A percentile compares a stretch with the other conserved stretches of the same genome.
These are phyloP conservation scores for Ptychoptera albimana DNA, from an alignment of 2,888 invertebrate genomes.

Conservation along the genomic window DNA sequence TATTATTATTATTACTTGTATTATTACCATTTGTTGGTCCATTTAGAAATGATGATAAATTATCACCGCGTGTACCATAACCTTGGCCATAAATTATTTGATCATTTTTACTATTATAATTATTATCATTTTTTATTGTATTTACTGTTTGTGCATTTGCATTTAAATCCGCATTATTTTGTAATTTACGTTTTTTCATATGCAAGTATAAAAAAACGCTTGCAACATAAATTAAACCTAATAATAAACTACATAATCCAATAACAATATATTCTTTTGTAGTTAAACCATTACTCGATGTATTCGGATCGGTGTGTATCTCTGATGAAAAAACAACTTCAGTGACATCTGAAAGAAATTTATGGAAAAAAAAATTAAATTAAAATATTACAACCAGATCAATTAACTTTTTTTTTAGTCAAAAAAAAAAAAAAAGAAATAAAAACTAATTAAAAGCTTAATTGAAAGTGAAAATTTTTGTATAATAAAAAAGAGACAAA, in stretches of 20 bases:
- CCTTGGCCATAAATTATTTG: constrained; percentile 22
- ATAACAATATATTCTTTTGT: constrained; percentile 69
- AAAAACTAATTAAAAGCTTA: no score
- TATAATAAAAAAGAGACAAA: background rate
- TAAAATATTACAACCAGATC: no score
- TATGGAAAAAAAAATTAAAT: constrained; percentile 5
- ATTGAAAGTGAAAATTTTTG: constrained; percentile 1
- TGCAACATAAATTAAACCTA: constrained; percentile 75
- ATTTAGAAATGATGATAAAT: background rate
- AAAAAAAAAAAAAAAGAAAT: no score
- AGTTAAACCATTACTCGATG: constrained; percentile 43
- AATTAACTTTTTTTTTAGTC: no score
- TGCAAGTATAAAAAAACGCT: constrained; percentile 72
- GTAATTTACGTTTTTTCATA: constrained; percentile 45
- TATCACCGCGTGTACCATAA: no score
- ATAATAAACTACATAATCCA: constrained; percentile 63
- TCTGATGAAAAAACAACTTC: constrained; percentile 63
- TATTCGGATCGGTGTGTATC: constrained; percentile 38
- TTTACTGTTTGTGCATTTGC: constrained; percentile 11
- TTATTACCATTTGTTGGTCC: background rate
- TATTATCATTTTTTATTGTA: constrained; percentile 29
- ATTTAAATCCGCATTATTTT: constrained; percentile 4
- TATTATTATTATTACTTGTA: background rate
- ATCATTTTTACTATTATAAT: constrained; percentile 30
- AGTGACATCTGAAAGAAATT: constrained; percentile 58